A percentile compares a stretch with the other conserved stretches of the same genome.
phyloP scores from a whole-genome alignment of 2,113 vertebrate genomes.

The Poeciliopsis retropinna region DNA sequence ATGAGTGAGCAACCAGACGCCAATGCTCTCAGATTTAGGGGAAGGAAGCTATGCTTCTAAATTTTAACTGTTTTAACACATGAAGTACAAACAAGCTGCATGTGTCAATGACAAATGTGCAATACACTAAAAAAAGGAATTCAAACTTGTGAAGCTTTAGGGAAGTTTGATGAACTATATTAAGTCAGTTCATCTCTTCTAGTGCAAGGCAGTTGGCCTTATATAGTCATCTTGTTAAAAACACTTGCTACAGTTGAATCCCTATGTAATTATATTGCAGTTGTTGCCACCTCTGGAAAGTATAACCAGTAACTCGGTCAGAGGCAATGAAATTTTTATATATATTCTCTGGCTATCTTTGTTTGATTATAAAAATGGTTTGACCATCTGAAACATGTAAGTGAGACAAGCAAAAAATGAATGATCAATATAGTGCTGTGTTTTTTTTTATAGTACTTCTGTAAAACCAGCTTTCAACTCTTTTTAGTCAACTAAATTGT shows the following conservation, averaged over 20 bases:
- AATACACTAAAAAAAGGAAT: background rate
- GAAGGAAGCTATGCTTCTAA: slow-evolving; percentile 23
- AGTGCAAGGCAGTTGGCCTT: background rate
- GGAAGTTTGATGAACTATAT: background rate
- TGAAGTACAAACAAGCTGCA: slow-evolving; percentile 12
- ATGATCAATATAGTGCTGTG: no score
- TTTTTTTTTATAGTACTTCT: no score
- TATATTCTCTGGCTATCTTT: no score
- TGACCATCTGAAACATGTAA: no score
- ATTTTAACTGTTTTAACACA: slow-evolving; percentile 36
- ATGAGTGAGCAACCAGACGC: slow-evolving; percentile 17
- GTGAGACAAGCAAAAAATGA: no score
- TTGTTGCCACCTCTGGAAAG: no score
- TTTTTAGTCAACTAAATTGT: no score
- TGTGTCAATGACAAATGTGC: background rate
- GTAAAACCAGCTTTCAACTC: no score
- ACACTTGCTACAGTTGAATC: background rate
- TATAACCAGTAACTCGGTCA: no score
- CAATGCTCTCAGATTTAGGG: background rate
- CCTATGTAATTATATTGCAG: background rate
- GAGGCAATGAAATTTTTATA: no score
- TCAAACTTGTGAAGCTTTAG: background rate
- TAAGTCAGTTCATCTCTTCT: background rate
- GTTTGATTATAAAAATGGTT: no score
- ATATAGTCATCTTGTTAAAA: background rate